These are phyloP conservation scores for Limanda limanda DNA, from an alignment of 2,113 vertebrate genomes.

Conservation along the genomic window DNA sequence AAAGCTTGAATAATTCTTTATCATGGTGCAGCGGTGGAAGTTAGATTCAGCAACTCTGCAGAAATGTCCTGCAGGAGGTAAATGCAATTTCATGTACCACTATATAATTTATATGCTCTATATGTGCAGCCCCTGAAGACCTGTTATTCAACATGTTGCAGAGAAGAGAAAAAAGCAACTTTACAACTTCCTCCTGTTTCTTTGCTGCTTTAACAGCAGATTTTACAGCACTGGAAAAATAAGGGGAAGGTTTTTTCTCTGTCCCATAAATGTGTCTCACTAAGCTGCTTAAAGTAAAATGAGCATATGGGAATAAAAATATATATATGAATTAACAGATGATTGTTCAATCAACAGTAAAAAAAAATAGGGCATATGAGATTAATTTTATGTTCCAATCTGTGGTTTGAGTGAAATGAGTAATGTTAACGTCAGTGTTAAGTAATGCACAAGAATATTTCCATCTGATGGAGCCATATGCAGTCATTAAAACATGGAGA, in stretches of 20 bases:
- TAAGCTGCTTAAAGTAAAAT: background rate
- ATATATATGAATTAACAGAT: background rate
- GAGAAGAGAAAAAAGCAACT: conserved; percentile 8
- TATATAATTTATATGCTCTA: background rate
- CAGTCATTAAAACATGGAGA: background rate
- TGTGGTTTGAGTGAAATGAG: no score
- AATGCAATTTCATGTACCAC: conserved; percentile 11
- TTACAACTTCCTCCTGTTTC: conserved; percentile 28
- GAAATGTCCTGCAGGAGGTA: conserved; percentile 25
- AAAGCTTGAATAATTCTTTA: conserved; percentile 58
- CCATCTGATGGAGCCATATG: background rate
- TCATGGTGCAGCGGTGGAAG: conserved; percentile 36
- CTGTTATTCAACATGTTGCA: conserved; percentile 52
- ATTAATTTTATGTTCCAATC: no score
- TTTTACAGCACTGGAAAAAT: conserved; percentile 53
- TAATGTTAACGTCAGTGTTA: background rate
- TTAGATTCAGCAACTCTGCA: conserved; percentile 16
- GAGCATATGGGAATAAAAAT: background rate
- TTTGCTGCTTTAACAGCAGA: conserved; percentile 26
- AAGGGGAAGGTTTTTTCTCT: background rate
- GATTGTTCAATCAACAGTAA: background rate
- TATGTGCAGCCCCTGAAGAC: conserved; percentile 16
- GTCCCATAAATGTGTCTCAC: conserved; percentile 15
- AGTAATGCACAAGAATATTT: background rate
- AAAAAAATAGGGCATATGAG: no score